phyloP scores from a whole-genome alignment of 2,797 vertebrate species.

The Phataginus tricuspis region DNA sequence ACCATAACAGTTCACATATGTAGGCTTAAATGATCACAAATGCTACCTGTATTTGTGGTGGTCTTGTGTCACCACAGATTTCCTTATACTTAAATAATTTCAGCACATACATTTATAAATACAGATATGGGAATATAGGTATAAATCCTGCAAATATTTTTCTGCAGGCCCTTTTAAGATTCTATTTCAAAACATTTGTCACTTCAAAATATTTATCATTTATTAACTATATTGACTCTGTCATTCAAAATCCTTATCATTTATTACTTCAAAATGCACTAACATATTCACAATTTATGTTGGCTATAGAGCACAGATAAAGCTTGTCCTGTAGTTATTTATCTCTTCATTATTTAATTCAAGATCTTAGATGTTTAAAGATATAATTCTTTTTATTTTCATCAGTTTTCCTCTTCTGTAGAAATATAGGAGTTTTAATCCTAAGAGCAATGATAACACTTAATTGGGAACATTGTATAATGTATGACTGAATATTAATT shows the following conservation, averaged over 20 bases:
- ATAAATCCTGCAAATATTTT: not conserved
- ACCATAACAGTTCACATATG: not conserved
- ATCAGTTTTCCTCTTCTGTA: not conserved
- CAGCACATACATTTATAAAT: rapidly evolving
- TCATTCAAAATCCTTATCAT: not conserved
- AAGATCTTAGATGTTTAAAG: not conserved
- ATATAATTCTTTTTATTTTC: not conserved
- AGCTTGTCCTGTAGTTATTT: not conserved
- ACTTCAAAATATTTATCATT: not conserved
- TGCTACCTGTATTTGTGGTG: not conserved
- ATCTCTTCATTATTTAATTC: not conserved
- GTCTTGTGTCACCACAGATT: not conserved
- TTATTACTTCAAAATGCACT: not conserved
- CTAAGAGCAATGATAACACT: not conserved
- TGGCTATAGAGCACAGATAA: not conserved
- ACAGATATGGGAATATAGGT: too few species aligned
- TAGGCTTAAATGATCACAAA: not conserved
- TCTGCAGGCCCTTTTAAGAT: not conserved
- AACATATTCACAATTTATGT: not conserved
- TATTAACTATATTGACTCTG: not conserved
- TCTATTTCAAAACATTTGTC: not conserved
- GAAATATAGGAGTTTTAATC: not conserved
- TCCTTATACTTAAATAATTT: not conserved
- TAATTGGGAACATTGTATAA: not conserved
- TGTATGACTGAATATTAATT: not conserved